Evolutionary conservation across 2,888 invertebrate genomes (phyloP).

Genomic region (Prosapia bicincta): DNA sequence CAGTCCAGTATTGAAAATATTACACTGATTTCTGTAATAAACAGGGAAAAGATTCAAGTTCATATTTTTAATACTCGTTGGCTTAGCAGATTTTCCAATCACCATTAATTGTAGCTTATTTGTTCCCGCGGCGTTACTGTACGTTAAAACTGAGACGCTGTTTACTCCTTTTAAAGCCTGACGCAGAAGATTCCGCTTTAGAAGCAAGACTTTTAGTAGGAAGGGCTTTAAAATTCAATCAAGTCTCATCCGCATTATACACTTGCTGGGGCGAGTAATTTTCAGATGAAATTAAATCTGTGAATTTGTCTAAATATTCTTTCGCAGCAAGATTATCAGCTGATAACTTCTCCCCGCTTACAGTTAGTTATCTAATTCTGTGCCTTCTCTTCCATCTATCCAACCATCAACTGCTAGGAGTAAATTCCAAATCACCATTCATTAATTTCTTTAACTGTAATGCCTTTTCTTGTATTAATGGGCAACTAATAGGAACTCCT

Average conservation of each 20-base stretch:
- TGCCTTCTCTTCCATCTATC: conserved; percentile 38
- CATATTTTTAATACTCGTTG: conserved; percentile 37
- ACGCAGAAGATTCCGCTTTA: conserved; percentile 34
- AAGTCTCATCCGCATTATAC: conserved; percentile 40
- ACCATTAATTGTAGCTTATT: conserved; percentile 38
- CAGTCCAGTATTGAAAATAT: conserved; percentile 38
- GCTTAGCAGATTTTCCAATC: conserved; percentile 38
- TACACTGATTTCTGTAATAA: conserved; percentile 36
- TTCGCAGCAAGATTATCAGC: conserved; percentile 26
- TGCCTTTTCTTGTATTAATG: conserved; percentile 37
- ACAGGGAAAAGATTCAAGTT: conserved; percentile 32
- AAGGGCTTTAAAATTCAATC: conserved; percentile 39
- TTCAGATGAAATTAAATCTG: background rate
- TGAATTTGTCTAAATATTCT: no score
- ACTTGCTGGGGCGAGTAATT: conserved; percentile 33
- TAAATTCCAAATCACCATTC: conserved; percentile 35
- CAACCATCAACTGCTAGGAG: conserved; percentile 40
- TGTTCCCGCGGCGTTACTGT: conserved; percentile 39
- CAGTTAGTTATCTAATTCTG: conserved; percentile 34
- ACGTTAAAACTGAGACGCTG: conserved; percentile 38
- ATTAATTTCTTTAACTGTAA: conserved; percentile 33
- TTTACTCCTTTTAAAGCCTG: conserved; percentile 39
- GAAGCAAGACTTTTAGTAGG: conserved; percentile 37
- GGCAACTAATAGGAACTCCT: conserved; percentile 35
- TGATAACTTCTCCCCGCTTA: conserved; percentile 35